Evolutionary conservation across 2,797 vertebrate species (phyloP).

Genomic region (Pseudochaenichthys georgianus): DNA sequence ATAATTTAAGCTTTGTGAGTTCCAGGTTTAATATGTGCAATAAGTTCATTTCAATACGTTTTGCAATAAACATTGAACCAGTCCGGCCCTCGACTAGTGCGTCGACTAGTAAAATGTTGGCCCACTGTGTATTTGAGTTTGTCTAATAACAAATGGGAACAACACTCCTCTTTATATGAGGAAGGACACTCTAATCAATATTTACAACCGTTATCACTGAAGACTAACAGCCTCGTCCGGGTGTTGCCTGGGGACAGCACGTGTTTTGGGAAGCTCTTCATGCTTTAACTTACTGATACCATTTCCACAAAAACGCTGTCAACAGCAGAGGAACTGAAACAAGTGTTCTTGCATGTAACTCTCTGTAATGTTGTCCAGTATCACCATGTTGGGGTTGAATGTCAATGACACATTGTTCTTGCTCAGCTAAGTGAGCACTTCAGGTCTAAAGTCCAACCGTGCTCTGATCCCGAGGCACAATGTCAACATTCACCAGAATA

Average conservation of each 20-base stretch:
- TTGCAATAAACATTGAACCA: no score
- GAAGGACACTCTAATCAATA: conserved; percentile 1
- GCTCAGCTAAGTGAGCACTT: not conserved
- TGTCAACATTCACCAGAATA: conserved; percentile 19
- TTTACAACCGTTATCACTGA: not conserved
- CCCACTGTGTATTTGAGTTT: no score
- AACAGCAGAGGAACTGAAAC: not conserved
- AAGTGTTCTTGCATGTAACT: conserved; percentile 13
- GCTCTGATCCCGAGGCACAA: not conserved
- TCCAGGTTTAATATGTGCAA: no score
- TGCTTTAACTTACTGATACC: not conserved
- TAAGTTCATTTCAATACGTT: no score
- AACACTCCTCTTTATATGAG: not conserved
- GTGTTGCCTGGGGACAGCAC: conserved; percentile 27
- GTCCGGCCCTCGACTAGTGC: no score
- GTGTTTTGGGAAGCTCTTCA: conserved; percentile 8
- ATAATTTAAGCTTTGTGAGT: no score
- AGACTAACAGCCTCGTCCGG: not conserved
- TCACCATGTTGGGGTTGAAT: not conserved
- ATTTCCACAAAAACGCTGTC: not conserved
- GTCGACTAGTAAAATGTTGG: no score
- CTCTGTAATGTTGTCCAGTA: not conserved
- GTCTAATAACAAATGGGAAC: not conserved
- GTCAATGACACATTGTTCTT: conserved; percentile 51
- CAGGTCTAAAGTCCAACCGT: conserved; percentile 53